Evolutionary conservation across 2,888 invertebrate species (phyloP), one percentile per base, ranked within the genome.

Genomic region (Apodemia zela): DNA sequence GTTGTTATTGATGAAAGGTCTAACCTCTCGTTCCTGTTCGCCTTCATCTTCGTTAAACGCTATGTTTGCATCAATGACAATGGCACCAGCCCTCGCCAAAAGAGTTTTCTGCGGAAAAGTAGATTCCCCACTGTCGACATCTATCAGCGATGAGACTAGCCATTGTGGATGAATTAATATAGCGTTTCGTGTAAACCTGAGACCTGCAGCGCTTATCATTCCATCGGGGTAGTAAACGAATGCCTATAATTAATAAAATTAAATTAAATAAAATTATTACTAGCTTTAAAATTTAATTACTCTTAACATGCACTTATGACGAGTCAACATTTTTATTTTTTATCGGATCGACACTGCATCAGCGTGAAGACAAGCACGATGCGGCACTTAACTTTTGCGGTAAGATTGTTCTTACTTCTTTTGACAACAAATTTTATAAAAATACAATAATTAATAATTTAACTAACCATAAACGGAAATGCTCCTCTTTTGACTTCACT

Each of bases 1-100:
- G 11, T 11, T 38, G 13, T 13, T 38, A 38, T n/a, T n/a, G n/a
- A 11, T 38, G 3, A 38, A 38, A 4, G 5, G 11, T 45, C n/a
- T 64, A 61, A 89, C 91, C 82, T 91, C 89, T 61, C 84, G 75
- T 66, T 91, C 90, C 63, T 91, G 91, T 66, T 91, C 90, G 64
- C 85, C 82, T 64, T 91, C 89, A 62, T 89, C 90, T 71, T 89
- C 89, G 67, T 85, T 87, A 0, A 89, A 69, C 1, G 82, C 83
- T 57, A 88, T 80, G 35, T 81, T 83, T 6, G 69, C 4, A 66
- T 90, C 89, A 58, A 90, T 77, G 29, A 68, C 66, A 33, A 82
- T 66, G 11, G 88, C 84, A 5, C 91, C 90, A n/a, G 78, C 69
- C 67, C 89, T 80, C 0, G 90, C 91, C 58, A 89, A 62, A 15